Evolutionary conservation across 2,888 invertebrate genomes (phyloP), one percentile per base, ranked within the genome.

Genomic region (Chrysolina oricalcia): DNA sequence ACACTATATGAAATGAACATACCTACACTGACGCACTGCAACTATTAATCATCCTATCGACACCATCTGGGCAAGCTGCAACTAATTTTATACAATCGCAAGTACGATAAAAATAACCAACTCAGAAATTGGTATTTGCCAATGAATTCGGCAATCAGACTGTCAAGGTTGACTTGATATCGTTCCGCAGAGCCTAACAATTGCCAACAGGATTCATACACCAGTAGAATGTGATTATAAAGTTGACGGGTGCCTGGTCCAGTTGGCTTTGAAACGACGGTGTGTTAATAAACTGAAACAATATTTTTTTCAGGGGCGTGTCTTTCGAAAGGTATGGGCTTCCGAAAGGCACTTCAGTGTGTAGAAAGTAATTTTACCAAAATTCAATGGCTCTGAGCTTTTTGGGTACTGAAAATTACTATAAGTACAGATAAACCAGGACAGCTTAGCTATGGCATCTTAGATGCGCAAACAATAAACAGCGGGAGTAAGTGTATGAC

Each of bases 131-230:
- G 27, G n/a, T 27, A 27, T 15, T 59, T 59, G 59, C 59, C 59
- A 59, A 76, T 75, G 69, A 80, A 78, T 78, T 76, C 62, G 81
- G 76, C 80, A 75, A 65, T 67, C 64, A 23, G 53, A 78, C 81
- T 76, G 40, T 79, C 81, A 80, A 82, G 81, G 81, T 75, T 78
- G 75, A 77, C 77, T 79, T 77, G 77, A 76, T 67, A 74, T 40
- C 73, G 73, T 74, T 72, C 69, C 72, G 67, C 73, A 59, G 40
- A 46, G 59, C 59, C 43, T 40, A 77, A 81, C 78, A 77, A 77
- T 77, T 73, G 73, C 70, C 73, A 76, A 77, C 81, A 81, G 82
- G 82, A 82, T 81, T 82, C 76, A 82, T 82, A 82, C 80, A 77
- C 80, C 81, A 79, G 74, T 81, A 77, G 74, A 75, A 65, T 76